Base-by-base conservation (phyloP, 2,797 vertebrate species). In the Rhinoraja longicauda region DNA sequence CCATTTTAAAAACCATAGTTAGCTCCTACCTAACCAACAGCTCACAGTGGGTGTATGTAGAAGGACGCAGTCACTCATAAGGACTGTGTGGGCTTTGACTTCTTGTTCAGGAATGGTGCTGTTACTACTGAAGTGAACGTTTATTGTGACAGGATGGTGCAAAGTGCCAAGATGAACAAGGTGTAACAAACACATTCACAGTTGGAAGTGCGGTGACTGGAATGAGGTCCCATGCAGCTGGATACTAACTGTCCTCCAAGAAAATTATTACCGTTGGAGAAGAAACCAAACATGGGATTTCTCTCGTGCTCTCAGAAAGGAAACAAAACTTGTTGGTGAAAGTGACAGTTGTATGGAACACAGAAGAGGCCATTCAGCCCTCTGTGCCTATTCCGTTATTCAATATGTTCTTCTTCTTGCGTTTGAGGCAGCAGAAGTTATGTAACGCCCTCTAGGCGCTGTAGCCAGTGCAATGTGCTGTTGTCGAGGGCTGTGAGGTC, bases 1-100 rank as follows among this genome's bases (percentile, higher is more conserved):
- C 84, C 59, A 6, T 88, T 32, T 88, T 88, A 88, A 36, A 88
- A 88, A 88, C 59, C 15, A 32, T 64, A 62, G 84, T 32, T 19
- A 32, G 15, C 67, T 62, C 84, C 36, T 88, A 88, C 32, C 84
- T 88, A 88, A 88, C 84, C 84, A 64, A 88, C 9, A 57, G n/a
- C 59, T 88, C 59, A 32, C 59, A 32, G 59, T 67, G 8, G n/a
- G 62, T 36, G 62, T 64, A 88, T 36, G 84, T 21, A 32, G n/a
- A 6, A 32, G 0, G 62, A 67, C 10, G 88, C 6, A 62, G 59
- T n/a, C 12, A 7, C 64, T 78, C 77, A 10, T 53, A 57, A 36
- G 59, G 84, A 82, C 24, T 32, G 82, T 17, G 15, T 88, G 84
- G n/a, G 84, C 67, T 88, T 88, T 64, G 59, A 21, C n/a, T 29